Conservation (phyloP, 2,113 vertebrate species). For the Chlorocebus sabaeus region DNA sequence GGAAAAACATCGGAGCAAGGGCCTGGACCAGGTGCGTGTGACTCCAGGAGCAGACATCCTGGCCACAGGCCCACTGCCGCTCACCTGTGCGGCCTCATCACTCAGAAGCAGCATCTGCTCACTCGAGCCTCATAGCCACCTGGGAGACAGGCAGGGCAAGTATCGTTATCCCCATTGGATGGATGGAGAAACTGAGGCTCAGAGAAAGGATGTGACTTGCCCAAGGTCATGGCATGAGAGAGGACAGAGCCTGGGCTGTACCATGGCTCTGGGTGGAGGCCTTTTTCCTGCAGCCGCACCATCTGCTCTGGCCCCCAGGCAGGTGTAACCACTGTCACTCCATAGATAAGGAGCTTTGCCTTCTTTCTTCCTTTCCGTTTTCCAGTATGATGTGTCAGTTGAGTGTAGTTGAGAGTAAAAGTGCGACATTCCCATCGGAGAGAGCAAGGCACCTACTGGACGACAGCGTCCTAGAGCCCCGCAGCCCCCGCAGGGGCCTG, state of each 20-base stretch:
- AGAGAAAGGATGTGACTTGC: slow-evolving; percentile 8
- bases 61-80: not conserved
- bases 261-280: not conserved
- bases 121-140: not conserved
- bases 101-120: not conserved
- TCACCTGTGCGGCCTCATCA: not conserved
- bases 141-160: not conserved
- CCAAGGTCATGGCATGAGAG: not conserved
- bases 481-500: slow-evolving; percentile 88
- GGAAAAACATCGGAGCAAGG: not conserved
- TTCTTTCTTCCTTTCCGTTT: slow-evolving; percentile 66
- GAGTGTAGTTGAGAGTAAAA: slow-evolving; percentile 93
- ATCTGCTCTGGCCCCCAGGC: not conserved
- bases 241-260: not conserved
- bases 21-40: not conserved
- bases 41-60: not conserved
- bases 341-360: slow-evolving; percentile 42
- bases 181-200: not conserved
- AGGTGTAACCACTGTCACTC: not conserved
- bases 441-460: slow-evolving; percentile 95
- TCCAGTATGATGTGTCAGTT: slow-evolving; percentile 95
- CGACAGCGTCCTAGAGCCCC: slow-evolving; percentile 95
- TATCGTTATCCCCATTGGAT: not conserved
- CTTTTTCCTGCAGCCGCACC: not conserved
- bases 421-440: slow-evolving; percentile 93